Evolutionary conservation across 1,140 invertebrate species (phyloP).

Genomic region (Papilio xuthus): DNA sequence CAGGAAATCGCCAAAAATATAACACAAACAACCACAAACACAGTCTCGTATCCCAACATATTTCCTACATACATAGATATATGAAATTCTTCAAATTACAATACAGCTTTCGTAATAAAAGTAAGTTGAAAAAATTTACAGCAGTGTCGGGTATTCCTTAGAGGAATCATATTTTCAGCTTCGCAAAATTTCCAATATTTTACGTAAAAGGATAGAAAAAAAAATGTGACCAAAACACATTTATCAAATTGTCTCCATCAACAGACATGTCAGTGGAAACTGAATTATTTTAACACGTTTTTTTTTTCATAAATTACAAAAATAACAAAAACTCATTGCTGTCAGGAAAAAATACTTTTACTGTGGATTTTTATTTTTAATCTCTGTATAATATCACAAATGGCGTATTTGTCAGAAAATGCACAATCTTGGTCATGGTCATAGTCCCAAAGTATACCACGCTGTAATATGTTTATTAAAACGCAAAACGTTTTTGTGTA

Average conservation of each 20-base stretch:
- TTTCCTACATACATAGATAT: neutral
- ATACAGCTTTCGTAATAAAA: neutral
- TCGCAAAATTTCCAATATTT: constrained; percentile 18
- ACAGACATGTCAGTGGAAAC: neutral
- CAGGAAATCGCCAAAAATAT: neutral
- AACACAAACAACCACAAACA: neutral
- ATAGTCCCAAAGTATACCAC: no score
- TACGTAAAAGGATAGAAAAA: constrained; percentile 4
- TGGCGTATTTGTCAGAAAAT: no score
- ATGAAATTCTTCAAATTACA: neutral
- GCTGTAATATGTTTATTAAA: no score
- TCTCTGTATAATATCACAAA: neutral
- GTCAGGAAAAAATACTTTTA: neutral
- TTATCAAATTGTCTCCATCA: constrained; percentile 9
- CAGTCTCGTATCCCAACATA: neutral
- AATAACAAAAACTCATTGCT: neutral
- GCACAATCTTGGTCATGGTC: no score
- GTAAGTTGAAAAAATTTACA: constrained; percentile 9
- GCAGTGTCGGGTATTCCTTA: constrained; percentile 12
- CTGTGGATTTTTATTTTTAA: neutral
- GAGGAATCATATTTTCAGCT: constrained; percentile 20
- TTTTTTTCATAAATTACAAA: neutral
- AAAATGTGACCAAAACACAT: constrained; percentile 15
- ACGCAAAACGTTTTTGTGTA: no score
- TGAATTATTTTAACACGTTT: neutral